Evolutionary conservation across 2,113 vertebrate genomes (phyloP), one percentile per base, ranked within the genome.

Genomic region (Limnothrissa miodon): DNA sequence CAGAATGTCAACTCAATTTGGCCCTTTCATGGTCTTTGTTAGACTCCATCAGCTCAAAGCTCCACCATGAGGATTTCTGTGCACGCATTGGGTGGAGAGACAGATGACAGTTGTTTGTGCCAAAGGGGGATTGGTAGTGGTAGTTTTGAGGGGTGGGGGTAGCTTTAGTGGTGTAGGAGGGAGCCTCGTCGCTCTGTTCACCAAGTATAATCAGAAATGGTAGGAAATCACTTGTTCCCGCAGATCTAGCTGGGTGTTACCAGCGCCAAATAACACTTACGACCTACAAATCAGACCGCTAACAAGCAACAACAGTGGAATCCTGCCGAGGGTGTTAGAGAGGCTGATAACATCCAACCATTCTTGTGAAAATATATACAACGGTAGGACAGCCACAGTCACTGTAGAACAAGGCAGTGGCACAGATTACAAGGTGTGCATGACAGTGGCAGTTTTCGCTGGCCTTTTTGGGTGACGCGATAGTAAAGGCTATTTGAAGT

Each of bases 1-100:
- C 89, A 90, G 90, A 85, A 80, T 90, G 92, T 93, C 93, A 91
- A 91, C 89, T 92, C 90, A 91, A 91, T 93, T 90, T 89, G 86
- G 85, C 83, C 87, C 85, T 88, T 87, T 89, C 85, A 85, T 83
- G 81, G 87, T 84, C 88, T 87, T 87, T 85, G 84, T 90, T 90
- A 91, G 89, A 89, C 88, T 89, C 88, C 88, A 89, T 92, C 90
- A 87, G 89, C 90, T 85, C 89, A 89, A 84, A 87, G 88, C 79
- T 36, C 87, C 90, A 91, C 91, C 85, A 89, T 91, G 90, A 91
- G 88, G 84, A 88, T 90, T 89, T 86, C 89, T 90, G 90, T 88
- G 89, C 79, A 88, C 88, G 88, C 83, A 83, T 86, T 85, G 84
- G 66, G 70, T 81, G 45, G 29, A 70, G 79, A 78, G 83, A 84